Evolutionary conservation across 2,113 vertebrate genomes (phyloP).

Genomic region (Ptilorrhoa leucosticta): DNA sequence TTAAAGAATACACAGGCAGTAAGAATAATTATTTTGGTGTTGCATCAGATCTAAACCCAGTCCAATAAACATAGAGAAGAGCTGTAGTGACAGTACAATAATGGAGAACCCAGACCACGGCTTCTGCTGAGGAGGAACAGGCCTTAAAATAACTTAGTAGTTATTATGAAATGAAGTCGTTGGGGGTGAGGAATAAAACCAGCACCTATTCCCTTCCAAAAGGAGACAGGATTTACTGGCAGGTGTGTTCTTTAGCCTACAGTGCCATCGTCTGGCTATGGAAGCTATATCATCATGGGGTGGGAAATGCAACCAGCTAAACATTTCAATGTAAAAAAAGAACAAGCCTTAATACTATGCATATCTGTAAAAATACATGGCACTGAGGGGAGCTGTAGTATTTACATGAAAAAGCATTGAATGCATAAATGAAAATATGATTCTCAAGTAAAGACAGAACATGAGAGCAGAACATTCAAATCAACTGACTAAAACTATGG

Average conservation of each 20-base stretch:
- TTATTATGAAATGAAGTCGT: background rate
- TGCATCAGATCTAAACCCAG: background rate
- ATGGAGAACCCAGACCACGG: background rate
- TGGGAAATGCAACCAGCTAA: background rate
- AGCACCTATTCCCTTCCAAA: rapidly evolving
- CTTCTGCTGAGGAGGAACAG: background rate
- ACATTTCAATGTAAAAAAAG: background rate
- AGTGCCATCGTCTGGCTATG: conserved; percentile 78
- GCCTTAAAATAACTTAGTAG: background rate
- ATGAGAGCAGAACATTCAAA: background rate
- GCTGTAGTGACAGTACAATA: background rate
- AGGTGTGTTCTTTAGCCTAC: conserved; percentile 1
- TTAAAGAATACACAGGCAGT: background rate
- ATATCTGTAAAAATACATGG: background rate
- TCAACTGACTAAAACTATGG: background rate
- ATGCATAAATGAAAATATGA: background rate
- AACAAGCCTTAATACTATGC: rapidly evolving
- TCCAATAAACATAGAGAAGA: background rate
- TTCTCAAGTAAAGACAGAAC: background rate
- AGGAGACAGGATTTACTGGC: background rate
- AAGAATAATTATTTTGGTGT: background rate
- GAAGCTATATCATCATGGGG: background rate
- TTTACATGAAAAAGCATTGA: background rate
- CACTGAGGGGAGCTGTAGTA: background rate
- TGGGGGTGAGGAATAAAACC: background rate